phyloP scores from a whole-genome alignment of 1,140 invertebrate species.

The Apolygus lucorum region DNA sequence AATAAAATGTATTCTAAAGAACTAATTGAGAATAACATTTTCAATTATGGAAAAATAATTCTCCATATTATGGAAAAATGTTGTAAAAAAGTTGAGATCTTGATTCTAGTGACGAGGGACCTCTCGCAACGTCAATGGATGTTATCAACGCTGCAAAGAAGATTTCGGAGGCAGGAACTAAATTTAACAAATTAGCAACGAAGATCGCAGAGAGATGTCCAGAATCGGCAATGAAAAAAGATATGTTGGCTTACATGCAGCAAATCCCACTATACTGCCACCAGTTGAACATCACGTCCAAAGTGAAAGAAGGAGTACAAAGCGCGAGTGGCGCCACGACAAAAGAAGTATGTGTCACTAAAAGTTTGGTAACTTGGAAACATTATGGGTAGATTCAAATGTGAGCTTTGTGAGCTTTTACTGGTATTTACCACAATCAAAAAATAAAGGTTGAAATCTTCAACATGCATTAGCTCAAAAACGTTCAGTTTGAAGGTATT shows the following conservation, averaged over 20 bases:
- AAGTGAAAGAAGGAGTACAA: constrained; percentile 98
- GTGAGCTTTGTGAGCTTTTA: too few species aligned
- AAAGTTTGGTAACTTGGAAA: background rate
- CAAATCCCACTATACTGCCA: constrained; percentile 96
- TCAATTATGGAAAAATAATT: too few species aligned
- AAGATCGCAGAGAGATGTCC: constrained; percentile 96
- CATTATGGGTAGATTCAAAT: too few species aligned
- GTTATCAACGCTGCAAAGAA: constrained; percentile 99
- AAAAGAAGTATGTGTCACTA: background rate
- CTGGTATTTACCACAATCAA: too few species aligned
- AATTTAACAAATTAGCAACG: constrained; percentile 88
- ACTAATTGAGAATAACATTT: too few species aligned
- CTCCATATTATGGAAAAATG: too few species aligned
- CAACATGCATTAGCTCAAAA: too few species aligned
- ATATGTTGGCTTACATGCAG: constrained; percentile 91
- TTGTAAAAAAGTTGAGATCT: too few species aligned
- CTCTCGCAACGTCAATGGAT: constrained; percentile 98
- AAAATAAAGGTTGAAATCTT: too few species aligned
- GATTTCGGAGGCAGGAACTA: constrained; percentile 95
- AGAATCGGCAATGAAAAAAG: constrained; percentile 92
- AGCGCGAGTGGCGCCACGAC: constrained; percentile 96
- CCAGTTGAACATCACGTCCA: constrained; percentile 98
- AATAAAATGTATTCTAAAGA: too few species aligned
- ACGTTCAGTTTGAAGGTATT: too few species aligned
- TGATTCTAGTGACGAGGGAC: constrained; percentile 76